Conservation (phyloP, 2,113 vertebrate genomes). For the Chrysochloris asiatica region DNA sequence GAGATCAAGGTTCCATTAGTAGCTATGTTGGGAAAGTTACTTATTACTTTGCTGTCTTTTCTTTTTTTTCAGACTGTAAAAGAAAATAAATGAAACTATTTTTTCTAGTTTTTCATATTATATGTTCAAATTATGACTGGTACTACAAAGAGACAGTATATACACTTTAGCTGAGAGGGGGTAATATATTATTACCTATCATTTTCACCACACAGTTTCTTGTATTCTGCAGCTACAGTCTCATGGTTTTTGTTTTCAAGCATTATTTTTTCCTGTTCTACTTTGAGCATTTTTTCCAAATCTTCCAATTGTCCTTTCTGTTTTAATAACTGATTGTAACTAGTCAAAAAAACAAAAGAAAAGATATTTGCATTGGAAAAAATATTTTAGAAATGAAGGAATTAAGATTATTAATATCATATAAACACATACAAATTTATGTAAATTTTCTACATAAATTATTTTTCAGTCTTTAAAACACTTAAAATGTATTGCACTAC, state of each 20-base stretch:
- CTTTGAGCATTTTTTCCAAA: slow-evolving; percentile 92
- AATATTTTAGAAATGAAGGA: slow-evolving; percentile 41
- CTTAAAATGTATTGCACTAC: neutral
- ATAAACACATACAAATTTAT: slow-evolving; percentile 31
- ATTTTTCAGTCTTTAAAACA: neutral
- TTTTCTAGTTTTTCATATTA: neutral
- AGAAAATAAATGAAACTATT: neutral
- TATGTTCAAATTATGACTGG: slow-evolving; percentile 9
- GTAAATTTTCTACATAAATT: neutral
- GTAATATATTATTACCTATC: slow-evolving; percentile 87
- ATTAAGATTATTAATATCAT: neutral
- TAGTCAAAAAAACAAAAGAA: slow-evolving; percentile 73
- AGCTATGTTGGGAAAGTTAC: neutral
- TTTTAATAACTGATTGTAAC: slow-evolving; percentile 95
- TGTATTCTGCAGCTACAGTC: slow-evolving; percentile 90
- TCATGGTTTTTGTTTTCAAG: slow-evolving; percentile 92
- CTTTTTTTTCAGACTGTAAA: neutral
- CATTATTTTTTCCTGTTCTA: slow-evolving; percentile 94
- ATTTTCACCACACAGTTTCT: slow-evolving; percentile 92
- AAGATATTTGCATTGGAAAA: slow-evolving; percentile 1
- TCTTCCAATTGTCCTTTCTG: slow-evolving; percentile 95
- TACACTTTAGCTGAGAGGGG: neutral
- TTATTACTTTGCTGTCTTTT: neutral
- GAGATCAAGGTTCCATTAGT: neutral
- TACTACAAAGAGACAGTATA: neutral